Conservation (phyloP, 2,113 vertebrate genomes). For the Trogon surrucura region DNA sequence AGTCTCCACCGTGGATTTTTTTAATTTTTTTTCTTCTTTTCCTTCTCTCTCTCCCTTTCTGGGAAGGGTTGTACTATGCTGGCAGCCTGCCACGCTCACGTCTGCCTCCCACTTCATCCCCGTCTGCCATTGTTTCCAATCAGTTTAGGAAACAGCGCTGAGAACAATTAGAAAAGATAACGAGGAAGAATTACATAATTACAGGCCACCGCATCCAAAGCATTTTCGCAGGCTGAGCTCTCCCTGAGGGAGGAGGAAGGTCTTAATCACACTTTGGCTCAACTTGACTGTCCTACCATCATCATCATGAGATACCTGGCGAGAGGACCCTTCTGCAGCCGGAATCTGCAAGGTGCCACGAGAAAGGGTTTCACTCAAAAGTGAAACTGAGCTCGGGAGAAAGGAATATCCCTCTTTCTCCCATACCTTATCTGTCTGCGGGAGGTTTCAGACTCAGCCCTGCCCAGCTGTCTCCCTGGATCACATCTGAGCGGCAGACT, state of each 20-base stretch:
- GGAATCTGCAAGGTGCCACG: not conserved
- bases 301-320: not conserved
- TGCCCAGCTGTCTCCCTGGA: not conserved
- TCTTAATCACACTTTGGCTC: not conserved
- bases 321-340: not conserved
- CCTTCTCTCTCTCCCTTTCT: not conserved
- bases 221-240: conserved; percentile 36
- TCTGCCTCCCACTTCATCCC: conserved; percentile 74
- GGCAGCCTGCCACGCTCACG: conserved; percentile 61
- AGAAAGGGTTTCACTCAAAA: not conserved
- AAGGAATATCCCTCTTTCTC: not conserved
- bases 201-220: conserved; percentile 73
- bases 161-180: conserved; percentile 87
- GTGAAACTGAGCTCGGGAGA: not conserved
- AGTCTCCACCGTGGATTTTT: not conserved
- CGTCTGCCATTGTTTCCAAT: conserved; percentile 80
- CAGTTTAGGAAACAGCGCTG: conserved; percentile 79
- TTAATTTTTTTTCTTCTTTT: not conserved
- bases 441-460: not conserved
- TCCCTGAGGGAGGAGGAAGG: conserved; percentile 2
- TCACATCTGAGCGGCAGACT: not conserved
- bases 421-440: not conserved
- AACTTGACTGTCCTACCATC: not conserved
- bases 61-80: not conserved
- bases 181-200: conserved; percentile 85